Evolutionary conservation across 2,888 invertebrate species (phyloP), one percentile per base, ranked within the genome.

Genomic region (Agriopis marginaria): DNA sequence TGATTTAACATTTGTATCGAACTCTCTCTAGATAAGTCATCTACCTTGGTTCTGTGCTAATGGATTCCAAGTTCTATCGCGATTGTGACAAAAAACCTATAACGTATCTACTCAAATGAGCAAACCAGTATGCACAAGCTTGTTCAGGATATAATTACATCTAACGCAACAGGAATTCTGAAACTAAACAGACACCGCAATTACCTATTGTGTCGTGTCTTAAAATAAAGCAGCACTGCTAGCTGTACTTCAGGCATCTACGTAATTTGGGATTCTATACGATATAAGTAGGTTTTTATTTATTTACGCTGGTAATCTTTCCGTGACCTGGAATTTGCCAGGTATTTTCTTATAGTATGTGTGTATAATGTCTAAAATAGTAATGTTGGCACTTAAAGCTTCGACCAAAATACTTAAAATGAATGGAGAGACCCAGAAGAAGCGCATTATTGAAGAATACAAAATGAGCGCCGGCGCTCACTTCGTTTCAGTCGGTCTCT

Each of bases 201-300:
- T 68, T 54, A 64, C 60, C 68, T 64, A 68, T 68, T 68, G 63
- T 68, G 63, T 68, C 49, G 68, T 58, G 67, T 54, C 63, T 60
- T 32, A 64, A 68, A 68, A 68, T 68, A 68, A 54, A 61, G 5
- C 49, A 42, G 61, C 42, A 56, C 50, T 64, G 17, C 11, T 23
- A 23, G 17, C 17, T 60, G 60, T 60, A 32, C 49, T 60, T 14
- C 14, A 45, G 45, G 49, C 42, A 61, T 44, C 17, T 45, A 23
- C 44, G 44, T 65, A 63, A 56, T 56, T 53, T 50, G 40, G 54
- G 55, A 63, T 45, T 56, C 23, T 39, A 45, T 47, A 10, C 1
- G 14, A 40, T 60, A 50, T 60, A 49, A n/a, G 12, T n/a, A 47
- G 12, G 50, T 4, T 23, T 23, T 23, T 23, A 60, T 32, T 40